These are phyloP conservation scores for Parazoanthus swiftii DNA, from an alignment of 92 coral and sea anemone genomes.

Conservation along the genomic window DNA sequence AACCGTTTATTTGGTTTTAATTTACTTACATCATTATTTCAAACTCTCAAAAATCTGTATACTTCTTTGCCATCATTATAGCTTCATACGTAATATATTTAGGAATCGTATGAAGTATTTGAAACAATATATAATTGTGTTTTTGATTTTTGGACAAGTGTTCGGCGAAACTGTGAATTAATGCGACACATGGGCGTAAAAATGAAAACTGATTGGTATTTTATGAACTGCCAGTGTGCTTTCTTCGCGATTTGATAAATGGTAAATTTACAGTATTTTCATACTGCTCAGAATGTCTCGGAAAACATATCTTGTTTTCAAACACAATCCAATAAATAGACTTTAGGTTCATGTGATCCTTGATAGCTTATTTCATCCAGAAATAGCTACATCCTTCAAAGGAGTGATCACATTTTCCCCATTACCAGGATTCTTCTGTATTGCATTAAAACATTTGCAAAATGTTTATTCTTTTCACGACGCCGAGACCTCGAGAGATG, in stretches of 20 bases:
- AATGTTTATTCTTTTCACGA: constrained; percentile 12
- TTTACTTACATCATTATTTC: not conserved
- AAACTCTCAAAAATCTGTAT: constrained; percentile 30
- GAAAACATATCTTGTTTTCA: not conserved
- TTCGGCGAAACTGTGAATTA: too few relatives aligned
- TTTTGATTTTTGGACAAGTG: too few relatives aligned
- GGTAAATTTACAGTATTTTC: not conserved
- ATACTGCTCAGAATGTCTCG: not conserved
- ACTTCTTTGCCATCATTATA: constrained; percentile 2
- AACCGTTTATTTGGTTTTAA: not conserved
- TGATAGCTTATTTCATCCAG: too few relatives aligned
- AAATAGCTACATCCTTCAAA: too few relatives aligned
- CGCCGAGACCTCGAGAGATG: constrained; percentile 49
- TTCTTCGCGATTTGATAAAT: not conserved
- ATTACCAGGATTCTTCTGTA: not conserved
- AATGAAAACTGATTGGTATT: too few relatives aligned
- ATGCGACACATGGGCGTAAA: not conserved
- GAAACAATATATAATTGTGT: not conserved
- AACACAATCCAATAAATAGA: not conserved
- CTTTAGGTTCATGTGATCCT: too few relatives aligned
- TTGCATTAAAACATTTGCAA: not conserved
- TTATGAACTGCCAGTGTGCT: not conserved
- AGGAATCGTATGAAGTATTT: too few relatives aligned
- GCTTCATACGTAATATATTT: not conserved
- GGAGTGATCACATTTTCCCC: not conserved